Evolutionary conservation across 2,797 vertebrate genomes (phyloP).

Genomic region (Coregonus sp.): DNA sequence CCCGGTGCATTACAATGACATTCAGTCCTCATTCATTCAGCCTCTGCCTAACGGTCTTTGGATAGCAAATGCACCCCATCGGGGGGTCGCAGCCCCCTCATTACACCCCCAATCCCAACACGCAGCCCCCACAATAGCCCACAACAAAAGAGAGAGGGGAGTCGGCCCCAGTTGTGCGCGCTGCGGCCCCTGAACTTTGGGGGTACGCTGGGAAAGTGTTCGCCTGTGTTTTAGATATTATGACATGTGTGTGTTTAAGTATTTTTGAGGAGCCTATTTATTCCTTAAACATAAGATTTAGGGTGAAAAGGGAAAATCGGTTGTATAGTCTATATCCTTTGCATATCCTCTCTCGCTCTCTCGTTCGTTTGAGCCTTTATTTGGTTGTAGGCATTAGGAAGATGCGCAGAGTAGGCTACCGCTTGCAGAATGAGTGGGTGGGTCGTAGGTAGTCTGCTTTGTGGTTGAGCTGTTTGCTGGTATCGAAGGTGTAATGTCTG

Average conservation of each 20-base stretch:
- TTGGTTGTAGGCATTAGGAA: no score
- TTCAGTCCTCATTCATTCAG: slow-evolving; percentile 90
- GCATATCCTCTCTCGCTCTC: neutral
- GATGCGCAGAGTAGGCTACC: no score
- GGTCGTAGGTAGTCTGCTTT: no score
- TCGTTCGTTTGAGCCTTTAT: no score
- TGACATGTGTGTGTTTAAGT: slow-evolving; percentile 49
- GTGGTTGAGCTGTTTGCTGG: neutral
- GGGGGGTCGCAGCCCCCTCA: slow-evolving; percentile 81
- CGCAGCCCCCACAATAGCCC: slow-evolving; percentile 80
- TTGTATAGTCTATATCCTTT: neutral
- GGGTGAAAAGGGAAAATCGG: neutral
- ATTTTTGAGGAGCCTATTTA: slow-evolving; percentile 5
- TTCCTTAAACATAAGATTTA: neutral
- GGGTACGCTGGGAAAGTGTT: slow-evolving; percentile 63
- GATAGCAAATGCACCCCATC: slow-evolving; percentile 91
- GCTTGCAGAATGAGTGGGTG: no score
- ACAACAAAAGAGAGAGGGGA: slow-evolving; percentile 77
- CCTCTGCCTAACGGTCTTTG: slow-evolving; percentile 94
- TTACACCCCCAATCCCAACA: slow-evolving; percentile 80
- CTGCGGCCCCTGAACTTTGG: slow-evolving; percentile 71
- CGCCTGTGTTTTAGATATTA: slow-evolving; percentile 51
- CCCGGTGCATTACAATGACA: slow-evolving; percentile 92
- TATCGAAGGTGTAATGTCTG: neutral
- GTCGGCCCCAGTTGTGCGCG: slow-evolving; percentile 75